Evolutionary conservation across 2,113 vertebrate genomes (phyloP), one percentile per base, ranked within the genome.

Genomic region (Paracanthobrama guichenoti): DNA sequence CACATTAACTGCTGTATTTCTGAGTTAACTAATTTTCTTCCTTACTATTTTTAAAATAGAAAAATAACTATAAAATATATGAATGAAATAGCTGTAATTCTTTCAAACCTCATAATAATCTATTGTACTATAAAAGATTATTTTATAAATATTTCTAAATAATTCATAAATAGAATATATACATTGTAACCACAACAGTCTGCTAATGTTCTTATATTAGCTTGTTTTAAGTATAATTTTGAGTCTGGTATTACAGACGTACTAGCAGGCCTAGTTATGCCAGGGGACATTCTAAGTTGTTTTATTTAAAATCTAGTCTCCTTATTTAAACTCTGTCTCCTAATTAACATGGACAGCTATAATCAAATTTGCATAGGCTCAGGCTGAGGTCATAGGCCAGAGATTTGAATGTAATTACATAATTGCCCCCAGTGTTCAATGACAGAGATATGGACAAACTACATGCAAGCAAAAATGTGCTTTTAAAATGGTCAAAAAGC

Each of bases 311-410:
- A 53, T 71, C 66, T 59, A 62, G 12, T 60, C 69, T 81, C 12
- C 14, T 35, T 24, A 18, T 73, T 64, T 78, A 31, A 76, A 48
- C 16, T 82, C 42, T 62, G 85, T 88, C 76, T 73, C 35, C 80
- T 88, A 87, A 88, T 88, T 88, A 88, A 87, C 81, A 87, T 71
- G 62, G 83, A 87, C 76, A 28, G 83, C 83, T 83, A 85, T 85
- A 80, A 87, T 87, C 57, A 66, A 57, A 84, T 83, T 87, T 71
- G 71, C 80, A 81, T 81, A 83, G 80, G 60, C 62, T 35, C 31
- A 16, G 20, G 64, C 62, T 42, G 20, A 72, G 81, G 69, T 83
- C 75, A 72, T 35, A 76, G 69, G 83, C 74, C 39, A 42, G 75
- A 16, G 28, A 84, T 79, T 24, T 80, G 72, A 76, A 46, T 44